Base-by-base conservation (phyloP, 1,140 invertebrate species). In the Branchinecta lynchi region DNA sequence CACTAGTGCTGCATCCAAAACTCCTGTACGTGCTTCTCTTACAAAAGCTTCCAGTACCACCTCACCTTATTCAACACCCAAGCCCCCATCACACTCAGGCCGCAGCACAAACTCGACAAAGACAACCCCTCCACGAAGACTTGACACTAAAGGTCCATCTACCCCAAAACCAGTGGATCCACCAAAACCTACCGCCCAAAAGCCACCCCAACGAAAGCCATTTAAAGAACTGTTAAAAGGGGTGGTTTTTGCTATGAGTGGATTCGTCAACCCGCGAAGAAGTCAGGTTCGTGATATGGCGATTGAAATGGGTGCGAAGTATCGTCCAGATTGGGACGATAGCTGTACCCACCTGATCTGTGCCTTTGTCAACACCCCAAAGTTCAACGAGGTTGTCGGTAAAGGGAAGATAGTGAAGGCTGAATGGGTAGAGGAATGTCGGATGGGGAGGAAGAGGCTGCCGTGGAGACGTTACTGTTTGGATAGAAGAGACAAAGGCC, bases 341-440 rank as follows among this genome's bases (percentile, higher is more conserved):
- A 75, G 76, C 65, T 92, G 89, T 77, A 92, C 90, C 8, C 90
- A 93, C 80, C 83, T 93, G 68, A 81, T 93, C 88, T 93, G 91
- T 82, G 91, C 91, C 17, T 93, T 92, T 81, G 77, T 83, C 6
- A 92, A 93, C 76, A 94, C 92, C 43, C 92, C 91, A 12, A 94
- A 94, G 77, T 90, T 87, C 76, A 82, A 84, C 68, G 83, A 89
- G 78, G 89, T 91, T 0, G 80, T 81, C 74, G 84, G 83, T 3
- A 82, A 82, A 74, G 86, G 83, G 20, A 84, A 82, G 78, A 88
- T 90, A 74, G 87, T 91, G 1, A 86, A 78, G 17, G 86, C 86
- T 73, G 79, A 86, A 43, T 95, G 91, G 91, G 82, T 94, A 68
- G 80, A 84, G 70, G 84, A 87, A 68, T 89, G 86, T 75, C 79